Conservation (phyloP, 2,888 invertebrate species). For the Spilosoma lubricipeda region DNA sequence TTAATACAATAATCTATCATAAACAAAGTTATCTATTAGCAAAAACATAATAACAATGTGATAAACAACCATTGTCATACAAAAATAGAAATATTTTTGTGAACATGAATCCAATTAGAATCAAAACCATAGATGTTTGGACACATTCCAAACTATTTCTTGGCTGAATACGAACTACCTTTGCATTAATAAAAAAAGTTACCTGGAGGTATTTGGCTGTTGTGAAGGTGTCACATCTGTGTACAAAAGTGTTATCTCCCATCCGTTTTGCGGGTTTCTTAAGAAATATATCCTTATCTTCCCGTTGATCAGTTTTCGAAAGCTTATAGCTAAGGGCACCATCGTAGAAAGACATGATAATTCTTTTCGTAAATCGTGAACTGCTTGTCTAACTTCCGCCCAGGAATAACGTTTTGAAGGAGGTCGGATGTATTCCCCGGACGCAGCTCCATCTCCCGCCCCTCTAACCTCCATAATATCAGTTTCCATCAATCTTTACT, state of each 20-base stretch:
- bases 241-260: constrained; percentile 95
- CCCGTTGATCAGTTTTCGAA: constrained; percentile 92
- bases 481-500: constrained; percentile 57
- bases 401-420: constrained; percentile 87
- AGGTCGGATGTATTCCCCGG: constrained; percentile 71
- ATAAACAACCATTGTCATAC: constrained; percentile 13
- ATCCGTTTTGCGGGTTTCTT: constrained; percentile 94
- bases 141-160: constrained; percentile 8
- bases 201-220: constrained; percentile 84
- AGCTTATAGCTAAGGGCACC: constrained; percentile 93
- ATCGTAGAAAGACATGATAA: constrained; percentile 92
- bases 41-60: constrained; percentile 16
- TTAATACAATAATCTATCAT: not conserved
- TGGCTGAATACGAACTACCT: constrained; percentile 3
- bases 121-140: constrained; percentile 6
- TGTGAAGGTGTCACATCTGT: constrained; percentile 91
- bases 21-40: constrained; percentile 16
- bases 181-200: constrained; percentile 13
- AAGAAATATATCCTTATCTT: constrained; percentile 95
- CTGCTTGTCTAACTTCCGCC: constrained; percentile 93
- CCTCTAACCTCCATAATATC: constrained; percentile 78
- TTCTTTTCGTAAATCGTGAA: constrained; percentile 92
- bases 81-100: not conserved
- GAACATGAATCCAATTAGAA: not conserved
- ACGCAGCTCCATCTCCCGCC: constrained; percentile 80